A percentile compares a stretch with the other conserved stretches of the same genome.
phyloP scores from a whole-genome alignment of 2,113 vertebrate genomes.

The Chaetops frenatus region DNA sequence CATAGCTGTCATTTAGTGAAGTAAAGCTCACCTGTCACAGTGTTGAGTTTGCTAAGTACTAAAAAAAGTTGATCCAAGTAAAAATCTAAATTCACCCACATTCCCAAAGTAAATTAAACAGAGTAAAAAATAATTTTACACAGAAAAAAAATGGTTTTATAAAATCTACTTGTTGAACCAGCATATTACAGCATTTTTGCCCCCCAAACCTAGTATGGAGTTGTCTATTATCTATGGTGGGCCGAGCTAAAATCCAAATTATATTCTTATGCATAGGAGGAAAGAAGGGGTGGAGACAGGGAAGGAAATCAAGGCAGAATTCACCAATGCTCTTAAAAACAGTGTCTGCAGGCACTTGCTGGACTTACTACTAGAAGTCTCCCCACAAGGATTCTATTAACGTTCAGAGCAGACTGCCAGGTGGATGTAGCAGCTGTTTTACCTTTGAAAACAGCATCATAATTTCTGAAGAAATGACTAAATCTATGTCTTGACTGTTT shows the following conservation, averaged over 20 bases:
- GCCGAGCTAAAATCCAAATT: neutral
- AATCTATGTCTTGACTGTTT: neutral
- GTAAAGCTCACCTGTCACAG: neutral
- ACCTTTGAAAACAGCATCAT: neutral
- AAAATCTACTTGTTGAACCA: neutral
- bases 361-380: neutral
- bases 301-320: neutral
- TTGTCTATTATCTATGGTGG: neutral
- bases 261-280: neutral
- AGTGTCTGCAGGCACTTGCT: neutral
- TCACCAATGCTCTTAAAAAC: neutral
- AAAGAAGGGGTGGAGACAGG: neutral
- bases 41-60: neutral
- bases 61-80: neutral
- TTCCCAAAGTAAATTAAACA: neutral
- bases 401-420: neutral
- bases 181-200: neutral
- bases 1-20: neutral
- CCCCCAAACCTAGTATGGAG: neutral
- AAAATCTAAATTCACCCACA: neutral
- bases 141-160: neutral
- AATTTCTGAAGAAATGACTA: neutral
- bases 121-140: neutral
- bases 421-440: neutral
- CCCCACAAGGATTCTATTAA: neutral